Base-by-base conservation (phyloP, 2,888 invertebrate genomes). In the Platycnemis pennipes region DNA sequence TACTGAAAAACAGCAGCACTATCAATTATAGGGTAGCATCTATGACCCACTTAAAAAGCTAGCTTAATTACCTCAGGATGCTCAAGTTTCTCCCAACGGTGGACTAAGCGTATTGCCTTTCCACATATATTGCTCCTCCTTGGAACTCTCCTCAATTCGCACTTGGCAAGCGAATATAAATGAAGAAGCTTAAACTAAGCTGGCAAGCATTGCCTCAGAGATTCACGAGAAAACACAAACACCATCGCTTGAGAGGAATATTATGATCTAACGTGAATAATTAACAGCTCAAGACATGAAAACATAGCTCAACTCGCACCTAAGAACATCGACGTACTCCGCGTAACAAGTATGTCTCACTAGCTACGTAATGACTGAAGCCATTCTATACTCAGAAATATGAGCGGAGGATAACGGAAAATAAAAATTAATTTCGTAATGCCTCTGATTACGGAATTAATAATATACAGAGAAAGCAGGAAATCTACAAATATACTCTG, bases 101-200 rank as follows among this genome's bases (percentile, higher is more conserved):
- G 77, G 13, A 16, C 37, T 77, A 63, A 89, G 56, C 89, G 37
- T 37, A 77, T 77, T 37, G 37, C 77, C 77, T 77, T 37, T 77
- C 37, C 77, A 77, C 56, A 56, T 89, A 42, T 44, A 37, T 45
- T 19, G 31, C 37, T 56, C 89, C 11, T 53, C 13, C 26, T 22
- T 56, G 89, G 42, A 13, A 26, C 56, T 88, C 88, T 89, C 42
- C 56, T 89, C 56, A 42, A 26, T 42, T 53, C 56, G 42, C 56
- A 42, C 89, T 89, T 56, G 56, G 56, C 56, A 89, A 42, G 53
- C 42, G 56, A 89, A 89, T 89, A 11, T 56, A 89, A 89, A 56
- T 56, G 56, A 42, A 37, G 42, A 56, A 89, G 56, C 89, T 89
- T 22, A 22, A 42, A 56, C 56, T 19, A 37, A 63, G 11, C 26